phyloP scores from a whole-genome alignment of 2,797 vertebrate species.

The Huso huso region DNA sequence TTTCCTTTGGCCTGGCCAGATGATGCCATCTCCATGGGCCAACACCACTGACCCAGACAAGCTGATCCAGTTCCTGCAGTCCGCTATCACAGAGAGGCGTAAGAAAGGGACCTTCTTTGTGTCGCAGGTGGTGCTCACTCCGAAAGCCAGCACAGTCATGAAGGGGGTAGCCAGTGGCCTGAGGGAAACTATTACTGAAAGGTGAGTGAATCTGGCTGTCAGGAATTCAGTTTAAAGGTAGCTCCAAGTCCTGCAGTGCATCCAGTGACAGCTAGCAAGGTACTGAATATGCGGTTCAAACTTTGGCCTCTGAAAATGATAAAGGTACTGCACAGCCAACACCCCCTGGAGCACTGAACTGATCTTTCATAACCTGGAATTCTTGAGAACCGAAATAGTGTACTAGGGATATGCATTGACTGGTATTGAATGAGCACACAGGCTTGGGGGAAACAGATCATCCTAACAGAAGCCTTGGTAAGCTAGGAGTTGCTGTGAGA shows the following conservation, averaged over 20 bases:
- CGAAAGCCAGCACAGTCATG: constrained; percentile 95
- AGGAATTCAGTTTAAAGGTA: too few relatives aligned
- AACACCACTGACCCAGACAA: constrained; percentile 96
- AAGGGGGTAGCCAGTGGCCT: constrained; percentile 92
- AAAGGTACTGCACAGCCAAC: too few relatives aligned
- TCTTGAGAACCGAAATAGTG: too few relatives aligned
- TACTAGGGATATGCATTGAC: too few relatives aligned
- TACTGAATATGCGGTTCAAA: too few relatives aligned
- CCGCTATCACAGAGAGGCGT: constrained; percentile 85
- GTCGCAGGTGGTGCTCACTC: constrained; percentile 93
- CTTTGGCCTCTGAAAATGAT: too few relatives aligned
- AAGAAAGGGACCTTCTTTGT: constrained; percentile 96
- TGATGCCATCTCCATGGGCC: constrained; percentile 96
- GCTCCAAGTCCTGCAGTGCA: too few relatives aligned
- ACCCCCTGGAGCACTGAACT: too few relatives aligned
- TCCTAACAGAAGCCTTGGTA: constrained; percentile 23
- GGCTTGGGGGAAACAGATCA: constrained; percentile 19
- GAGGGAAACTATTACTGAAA: constrained; percentile 96
- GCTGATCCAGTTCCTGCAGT: constrained; percentile 90
- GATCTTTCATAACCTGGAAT: too few relatives aligned
- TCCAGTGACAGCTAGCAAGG: too few relatives aligned
- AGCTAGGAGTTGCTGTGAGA: constrained; percentile 18
- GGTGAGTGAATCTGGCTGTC: constrained; percentile 48
- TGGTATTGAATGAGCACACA: constrained; percentile 20
- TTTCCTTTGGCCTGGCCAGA: constrained; percentile 96